Evolutionary conservation across 1,140 invertebrate species (phyloP), one percentile per base, ranked within the genome.

Genomic region (Tetramorium simillimum): DNA sequence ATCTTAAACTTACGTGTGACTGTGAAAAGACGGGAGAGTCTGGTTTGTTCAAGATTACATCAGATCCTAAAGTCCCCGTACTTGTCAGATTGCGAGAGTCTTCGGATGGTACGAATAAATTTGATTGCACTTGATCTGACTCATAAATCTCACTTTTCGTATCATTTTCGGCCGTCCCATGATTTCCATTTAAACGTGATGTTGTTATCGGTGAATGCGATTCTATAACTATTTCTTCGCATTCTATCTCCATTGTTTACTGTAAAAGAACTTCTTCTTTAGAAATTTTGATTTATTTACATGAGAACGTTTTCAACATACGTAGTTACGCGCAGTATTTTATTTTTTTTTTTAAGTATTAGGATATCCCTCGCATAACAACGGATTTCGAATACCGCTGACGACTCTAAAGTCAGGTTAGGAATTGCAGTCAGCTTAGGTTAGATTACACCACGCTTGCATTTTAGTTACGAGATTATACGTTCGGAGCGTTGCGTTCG

Each of bases 1-100:
- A 28, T 81, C 4, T 60, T 9, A 80, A 53, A 84, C 53, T 84
- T 84, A 84, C 80, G 18, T 33, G 5, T 49, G 53, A 51, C 9
- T 78, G 60, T 65, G 43, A 67, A 65, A 9, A 28, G 21, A 3
- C 21, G 3, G 14, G 18, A 58, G 18, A 6, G 24, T 49, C 14
- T 21, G 16, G 46, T 43, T 72, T 4, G 14, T 73, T 5, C 18
- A 37, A 7, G 16, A 6, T 18, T 33, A 12, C 7, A 46, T 0
- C 12, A 18, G 28, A 73, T 33, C 60, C 37, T 7, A 33, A 72
- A 46, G 40, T 49, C 73, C 33, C n/a, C 3, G 3, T 67, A 53
- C 40, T 53, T 10, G 1, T 21, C n/a, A 21, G 16, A 51, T 46
- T 16, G 16, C 4, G 16, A 28, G 37, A 28, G 4, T 81, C 16